phyloP scores from a whole-genome alignment of 2,797 vertebrate genomes.

The Cossypha caffra region DNA sequence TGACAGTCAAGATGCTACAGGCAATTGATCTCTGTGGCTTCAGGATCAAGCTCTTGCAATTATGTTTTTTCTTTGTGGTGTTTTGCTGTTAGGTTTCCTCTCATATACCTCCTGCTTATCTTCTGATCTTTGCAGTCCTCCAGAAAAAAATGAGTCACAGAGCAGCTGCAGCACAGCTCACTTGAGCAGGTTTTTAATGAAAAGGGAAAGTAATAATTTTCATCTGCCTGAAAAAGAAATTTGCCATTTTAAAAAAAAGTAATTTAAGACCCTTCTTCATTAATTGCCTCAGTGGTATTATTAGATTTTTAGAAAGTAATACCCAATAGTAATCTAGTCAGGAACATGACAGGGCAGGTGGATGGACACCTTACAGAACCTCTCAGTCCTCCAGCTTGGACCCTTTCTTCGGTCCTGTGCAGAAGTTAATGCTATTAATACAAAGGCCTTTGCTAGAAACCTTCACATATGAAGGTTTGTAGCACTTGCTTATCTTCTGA shows the following conservation, averaged over 20 bases:
- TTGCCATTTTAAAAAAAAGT: background rate
- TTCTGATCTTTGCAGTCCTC: background rate
- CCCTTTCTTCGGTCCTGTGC: background rate
- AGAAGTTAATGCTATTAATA: background rate
- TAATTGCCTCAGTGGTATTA: slow-evolving; percentile 46
- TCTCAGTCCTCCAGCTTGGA: background rate
- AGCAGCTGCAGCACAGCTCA: background rate
- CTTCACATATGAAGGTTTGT: background rate
- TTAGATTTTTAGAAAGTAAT: slow-evolving; percentile 22
- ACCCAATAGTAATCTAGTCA: background rate
- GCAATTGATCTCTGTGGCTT: background rate
- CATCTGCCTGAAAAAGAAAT: slow-evolving; percentile 14
- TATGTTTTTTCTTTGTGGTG: background rate
- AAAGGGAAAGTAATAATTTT: background rate
- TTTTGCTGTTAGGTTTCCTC: background rate
- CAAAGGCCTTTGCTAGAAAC: rapidly evolving
- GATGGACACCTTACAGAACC: background rate
- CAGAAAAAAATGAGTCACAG: background rate
- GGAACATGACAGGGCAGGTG: background rate
- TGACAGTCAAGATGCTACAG: background rate
- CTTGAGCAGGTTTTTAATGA: background rate
- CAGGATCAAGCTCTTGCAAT: background rate
- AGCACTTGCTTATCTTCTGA: background rate
- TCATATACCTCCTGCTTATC: background rate
- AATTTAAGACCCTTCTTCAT: slow-evolving; percentile 4